phyloP scores from a whole-genome alignment of 2,797 vertebrate species.

The Parambassis ranga region DNA sequence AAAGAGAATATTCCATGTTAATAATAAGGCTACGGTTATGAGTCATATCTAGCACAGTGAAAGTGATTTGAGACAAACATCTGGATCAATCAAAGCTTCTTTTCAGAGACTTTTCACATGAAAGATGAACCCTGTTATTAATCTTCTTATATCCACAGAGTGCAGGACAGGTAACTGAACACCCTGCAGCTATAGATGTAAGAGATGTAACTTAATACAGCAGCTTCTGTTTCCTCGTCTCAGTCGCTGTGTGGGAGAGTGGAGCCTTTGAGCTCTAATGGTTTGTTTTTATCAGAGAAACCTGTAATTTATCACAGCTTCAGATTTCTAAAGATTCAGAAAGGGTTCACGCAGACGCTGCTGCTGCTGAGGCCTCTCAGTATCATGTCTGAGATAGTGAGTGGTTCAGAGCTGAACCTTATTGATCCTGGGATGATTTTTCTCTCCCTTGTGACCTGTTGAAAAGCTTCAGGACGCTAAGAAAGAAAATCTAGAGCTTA shows the following conservation, averaged over 20 bases:
- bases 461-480: slow-evolving; percentile 4
- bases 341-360: neutral
- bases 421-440: slow-evolving; percentile 38
- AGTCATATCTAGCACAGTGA: too few species aligned
- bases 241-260: slow-evolving; percentile 6
- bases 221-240: slow-evolving; percentile 43
- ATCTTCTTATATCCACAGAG: slow-evolving; percentile 4
- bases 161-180: slow-evolving; percentile 14
- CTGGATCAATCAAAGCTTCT: neutral
- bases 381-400: slow-evolving; percentile 8
- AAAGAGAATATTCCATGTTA: slow-evolving; percentile 2
- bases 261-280: slow-evolving; percentile 4
- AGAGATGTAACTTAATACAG: slow-evolving; percentile 39
- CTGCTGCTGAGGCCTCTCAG: neutral
- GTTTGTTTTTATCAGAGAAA: neutral
- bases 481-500: slow-evolving; percentile 6
- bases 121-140: slow-evolving; percentile 23
- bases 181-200: slow-evolving; percentile 13
- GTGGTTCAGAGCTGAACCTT: slow-evolving; percentile 6
- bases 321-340: neutral
- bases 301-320: neutral
- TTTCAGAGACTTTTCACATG: slow-evolving; percentile 1
- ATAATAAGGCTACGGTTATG: neutral
- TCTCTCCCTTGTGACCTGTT: slow-evolving; percentile 3
- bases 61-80: too few species aligned